These are phyloP conservation scores for Hemiscyllium ocellatum DNA, from an alignment of 2,113 vertebrate species.

Conservation along the genomic window DNA sequence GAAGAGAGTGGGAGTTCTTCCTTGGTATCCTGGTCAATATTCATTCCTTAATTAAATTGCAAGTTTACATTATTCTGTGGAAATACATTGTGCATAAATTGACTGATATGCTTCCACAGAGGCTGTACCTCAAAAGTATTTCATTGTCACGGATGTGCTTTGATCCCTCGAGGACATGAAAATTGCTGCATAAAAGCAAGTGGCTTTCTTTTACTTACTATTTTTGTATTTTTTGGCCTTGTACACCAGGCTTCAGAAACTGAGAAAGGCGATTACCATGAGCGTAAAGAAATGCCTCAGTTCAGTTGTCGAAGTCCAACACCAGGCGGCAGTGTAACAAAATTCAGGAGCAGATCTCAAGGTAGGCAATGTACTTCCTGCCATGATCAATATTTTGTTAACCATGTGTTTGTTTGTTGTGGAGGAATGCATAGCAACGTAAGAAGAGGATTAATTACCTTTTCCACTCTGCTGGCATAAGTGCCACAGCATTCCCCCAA, in stretches of 20 bases:
- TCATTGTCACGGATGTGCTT: not conserved
- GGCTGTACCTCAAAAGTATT: not conserved
- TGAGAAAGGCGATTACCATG: constrained; percentile 63
- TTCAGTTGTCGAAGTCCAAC: constrained; percentile 64
- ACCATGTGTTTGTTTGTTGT: not conserved
- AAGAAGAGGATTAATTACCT: too few relatives aligned
- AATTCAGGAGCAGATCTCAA: constrained; percentile 75
- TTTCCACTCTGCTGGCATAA: too few relatives aligned
- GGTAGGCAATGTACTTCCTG: constrained; percentile 53
- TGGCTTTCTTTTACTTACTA: not conserved
- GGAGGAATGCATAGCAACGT: too few relatives aligned
- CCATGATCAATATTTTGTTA: not conserved
- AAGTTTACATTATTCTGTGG: not conserved
- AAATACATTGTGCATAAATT: not conserved
- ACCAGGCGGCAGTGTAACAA: constrained; percentile 60
- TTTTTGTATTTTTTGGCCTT: constrained; percentile 29
- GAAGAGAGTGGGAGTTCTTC: not conserved
- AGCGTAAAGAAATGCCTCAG: constrained; percentile 56
- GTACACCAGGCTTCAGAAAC: constrained; percentile 58
- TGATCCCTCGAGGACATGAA: not conserved
- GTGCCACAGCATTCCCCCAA: too few relatives aligned
- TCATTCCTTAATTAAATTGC: not conserved
- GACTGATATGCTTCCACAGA: not conserved
- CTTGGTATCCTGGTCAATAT: not conserved
- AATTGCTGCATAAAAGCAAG: not conserved